Base-by-base conservation (phyloP, 1,140 invertebrate species). In the Trichogramma pretiosum region DNA sequence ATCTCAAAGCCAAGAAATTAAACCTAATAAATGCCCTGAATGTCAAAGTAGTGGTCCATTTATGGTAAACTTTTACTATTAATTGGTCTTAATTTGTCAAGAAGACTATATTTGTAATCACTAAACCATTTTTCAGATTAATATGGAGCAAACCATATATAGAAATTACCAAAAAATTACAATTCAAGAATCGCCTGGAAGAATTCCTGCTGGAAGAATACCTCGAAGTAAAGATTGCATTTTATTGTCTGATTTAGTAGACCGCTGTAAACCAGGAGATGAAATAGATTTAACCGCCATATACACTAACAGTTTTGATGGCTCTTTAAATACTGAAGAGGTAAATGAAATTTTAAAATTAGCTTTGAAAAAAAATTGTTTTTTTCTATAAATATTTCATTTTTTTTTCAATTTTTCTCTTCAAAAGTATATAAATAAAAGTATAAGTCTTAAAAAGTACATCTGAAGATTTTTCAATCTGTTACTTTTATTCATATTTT, bases 221-320 rank as follows among this genome's bases (percentile, higher is more conserved):
- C 96, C 97, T 0, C 77, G 97, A n/a, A 96, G 93, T 23, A 99
- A 99, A 72, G 96, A 99, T 67, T 89, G 89, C 38, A 93, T 99
- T 56, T 68, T 99, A 35, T 62, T 98, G 2, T 89, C 92, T 0
- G 97, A 99, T 75, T 73, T 99, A 0, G 98, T 94, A 57, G 95
- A 99, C 72, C 77, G 85, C 5, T 97, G 93, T 63, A 98, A 98
- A 69, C 97, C 97, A 2, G 97, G 97, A 1, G 97, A 99, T 73
- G 96, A 99, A 74, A 84, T 99, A 48, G 95, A 93, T 65, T 75
- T 92, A 3, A 91, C 87, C 3, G 95, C 93, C 9, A 87, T 98
- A 38, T 99, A 99, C 63, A 93, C 91, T 3, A 98, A 98, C 64
- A 95, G 87, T 64, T 99, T 98, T 65, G 95, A 99, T 73, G 93